Evolutionary conservation across 2,888 invertebrate species (phyloP).

Genomic region (Nomada hirtipes): DNA sequence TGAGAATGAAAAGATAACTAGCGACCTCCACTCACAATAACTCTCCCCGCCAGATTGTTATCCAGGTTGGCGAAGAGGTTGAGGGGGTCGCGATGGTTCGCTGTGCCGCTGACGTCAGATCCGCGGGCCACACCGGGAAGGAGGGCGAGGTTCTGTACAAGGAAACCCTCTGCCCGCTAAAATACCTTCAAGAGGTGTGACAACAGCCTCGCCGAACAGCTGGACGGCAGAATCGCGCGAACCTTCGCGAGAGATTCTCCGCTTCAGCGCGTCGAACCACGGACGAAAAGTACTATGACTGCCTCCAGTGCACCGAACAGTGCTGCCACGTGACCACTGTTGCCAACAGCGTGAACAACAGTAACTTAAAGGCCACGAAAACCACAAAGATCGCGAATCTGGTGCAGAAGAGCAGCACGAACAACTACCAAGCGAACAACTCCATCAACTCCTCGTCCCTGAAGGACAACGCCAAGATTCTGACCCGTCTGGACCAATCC

Average conservation of each 20-base stretch:
- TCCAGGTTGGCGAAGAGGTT: conserved; percentile 95
- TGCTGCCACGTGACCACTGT: conserved; percentile 77
- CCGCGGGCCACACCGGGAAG: conserved; percentile 78
- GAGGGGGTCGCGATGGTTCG: conserved; percentile 98
- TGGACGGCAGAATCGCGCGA: conserved; percentile 75
- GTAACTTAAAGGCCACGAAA: conserved; percentile 45
- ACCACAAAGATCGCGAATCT: conserved; percentile 41
- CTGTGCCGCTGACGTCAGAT: conserved; percentile 93
- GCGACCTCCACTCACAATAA: background rate
- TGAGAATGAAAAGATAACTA: background rate
- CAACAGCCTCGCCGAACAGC: conserved; percentile 85
- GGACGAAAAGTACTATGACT: conserved; percentile 81
- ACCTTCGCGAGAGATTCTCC: conserved; percentile 59
- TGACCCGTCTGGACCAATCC: conserved; percentile 43
- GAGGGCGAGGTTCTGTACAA: conserved; percentile 81
- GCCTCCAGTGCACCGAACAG: conserved; percentile 81
- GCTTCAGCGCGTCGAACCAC: conserved; percentile 72
- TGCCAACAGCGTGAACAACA: conserved; percentile 60
- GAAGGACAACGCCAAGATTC: conserved; percentile 38
- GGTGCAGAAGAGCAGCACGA: conserved; percentile 37
- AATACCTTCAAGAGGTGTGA: conserved; percentile 98
- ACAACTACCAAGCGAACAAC: conserved; percentile 31
- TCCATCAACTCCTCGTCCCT: conserved; percentile 21
- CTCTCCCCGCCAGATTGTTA: conserved; percentile 90
- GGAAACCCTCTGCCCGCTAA: conserved; percentile 96